These are phyloP conservation scores for Myotis vivesi DNA, from an alignment of 2,797 vertebrate genomes.

Conservation along the genomic window DNA sequence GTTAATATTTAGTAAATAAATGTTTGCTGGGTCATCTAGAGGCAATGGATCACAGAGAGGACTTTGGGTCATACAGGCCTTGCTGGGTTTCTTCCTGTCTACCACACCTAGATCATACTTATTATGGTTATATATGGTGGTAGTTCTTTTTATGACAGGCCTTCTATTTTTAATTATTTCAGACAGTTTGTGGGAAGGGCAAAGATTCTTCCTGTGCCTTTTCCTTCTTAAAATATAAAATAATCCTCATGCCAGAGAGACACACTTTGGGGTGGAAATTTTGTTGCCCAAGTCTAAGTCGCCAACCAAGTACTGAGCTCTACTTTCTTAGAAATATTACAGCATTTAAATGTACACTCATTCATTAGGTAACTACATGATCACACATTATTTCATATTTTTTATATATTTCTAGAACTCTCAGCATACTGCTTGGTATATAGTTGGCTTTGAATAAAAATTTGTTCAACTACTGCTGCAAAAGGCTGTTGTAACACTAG, in stretches of 20 bases:
- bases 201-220: background rate
- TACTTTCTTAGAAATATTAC: background rate
- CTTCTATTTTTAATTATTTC: background rate
- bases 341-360: background rate
- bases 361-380: background rate
- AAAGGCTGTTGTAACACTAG: constrained; percentile 11
- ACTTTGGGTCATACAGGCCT: background rate
- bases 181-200: background rate
- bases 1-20: background rate
- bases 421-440: background rate
- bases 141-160: background rate
- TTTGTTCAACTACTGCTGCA: constrained; percentile 4
- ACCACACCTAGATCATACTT: background rate
- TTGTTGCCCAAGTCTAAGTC: background rate
- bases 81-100: background rate
- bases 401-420: constrained; percentile 34
- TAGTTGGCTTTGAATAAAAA: constrained; percentile 11
- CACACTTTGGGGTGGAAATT: background rate
- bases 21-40: background rate
- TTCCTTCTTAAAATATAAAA: background rate
- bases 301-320: background rate
- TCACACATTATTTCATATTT: background rate
- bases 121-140: background rate
- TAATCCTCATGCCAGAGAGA: background rate
- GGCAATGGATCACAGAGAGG: background rate